Base-by-base conservation (phyloP, 2,888 invertebrate genomes). In the Heliconius sara region DNA sequence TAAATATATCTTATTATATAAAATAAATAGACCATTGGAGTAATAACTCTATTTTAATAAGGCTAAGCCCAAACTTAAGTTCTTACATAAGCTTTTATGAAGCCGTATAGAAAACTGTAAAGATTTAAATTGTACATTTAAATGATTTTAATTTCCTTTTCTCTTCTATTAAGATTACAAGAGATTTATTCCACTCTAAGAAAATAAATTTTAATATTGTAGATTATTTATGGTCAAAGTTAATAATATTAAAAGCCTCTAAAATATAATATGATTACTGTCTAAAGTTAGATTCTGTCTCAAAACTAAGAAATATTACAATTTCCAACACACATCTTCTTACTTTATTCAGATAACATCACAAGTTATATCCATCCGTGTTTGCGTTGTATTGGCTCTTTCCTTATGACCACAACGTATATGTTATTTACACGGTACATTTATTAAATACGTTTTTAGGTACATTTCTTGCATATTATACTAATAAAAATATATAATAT, bases 291-390 rank as follows among this genome's bases (percentile, higher is more conserved):
- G 9, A 7, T 9, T 16, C 27, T 30, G 1, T 27, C 19, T 39
- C 22, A 39, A 34, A n/a, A 34, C 2, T 1, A 72, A 57, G 13
- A 67, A 57, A 76, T 34, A 57, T 68, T 25, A 27, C 25, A 34
- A 71, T 72, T 25, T 66, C 65, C n/a, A 60, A 60, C 74, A 63
- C 43, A n/a, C 16, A 39, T 65, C 39, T 39, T 67, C 78, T 47
- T 78, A 63, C 66, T 78, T 78, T 72, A 65, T 68, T 73, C 27
- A 47, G 74, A 74, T 78, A 74, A 68, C 57, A 78, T 75, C 74
- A 57, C 67, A 57, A 75, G 73, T 78, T 78, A 78, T 19, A 74
- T 13, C 39, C 57, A 74, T 13, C 39, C 57, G 67, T 78, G 72
- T 74, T 74, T 78, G 27, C 68, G 43, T 74, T 68, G 63, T 67